phyloP scores from a whole-genome alignment of 53 echinoderm and acorn worm genomes.

The Crossaster papposus region DNA sequence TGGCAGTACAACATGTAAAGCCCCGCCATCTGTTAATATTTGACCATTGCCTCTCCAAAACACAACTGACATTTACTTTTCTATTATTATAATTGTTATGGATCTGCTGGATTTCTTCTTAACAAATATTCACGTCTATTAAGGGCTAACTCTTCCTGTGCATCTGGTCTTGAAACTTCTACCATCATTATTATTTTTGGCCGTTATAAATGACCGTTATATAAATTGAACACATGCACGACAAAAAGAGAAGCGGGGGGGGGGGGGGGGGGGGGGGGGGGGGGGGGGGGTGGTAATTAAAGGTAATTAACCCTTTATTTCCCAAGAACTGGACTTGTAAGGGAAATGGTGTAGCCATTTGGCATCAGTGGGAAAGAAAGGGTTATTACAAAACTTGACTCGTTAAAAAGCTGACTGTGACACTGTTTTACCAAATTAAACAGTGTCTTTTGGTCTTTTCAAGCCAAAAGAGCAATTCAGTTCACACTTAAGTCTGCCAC shows the following conservation, averaged over 20 bases:
- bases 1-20: neutral
- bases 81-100: conserved; percentile 48
- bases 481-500: neutral
- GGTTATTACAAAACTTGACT: no score
- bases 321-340: no score
- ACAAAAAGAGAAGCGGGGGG: no score
- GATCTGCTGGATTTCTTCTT: conserved; percentile 11
- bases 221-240: no score
- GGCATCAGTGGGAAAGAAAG: no score
- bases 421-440: neutral
- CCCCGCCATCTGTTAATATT: conserved; percentile 49
- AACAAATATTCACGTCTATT: conserved; percentile 10
- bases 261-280: no score
- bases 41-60: conserved; percentile 12
- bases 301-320: no score
- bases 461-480: neutral
- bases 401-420: no score
- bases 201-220: neutral
- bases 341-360: no score
- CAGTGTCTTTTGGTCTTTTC: neutral
- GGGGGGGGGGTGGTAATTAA: no score
- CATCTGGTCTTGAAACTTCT: no score
- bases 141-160: neutral
- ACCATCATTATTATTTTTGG: no score
- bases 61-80: conserved; percentile 23